Evolutionary conservation across 2,888 invertebrate species (phyloP), one percentile per base, ranked within the genome.

Genomic region (Hartigia nigra): DNA sequence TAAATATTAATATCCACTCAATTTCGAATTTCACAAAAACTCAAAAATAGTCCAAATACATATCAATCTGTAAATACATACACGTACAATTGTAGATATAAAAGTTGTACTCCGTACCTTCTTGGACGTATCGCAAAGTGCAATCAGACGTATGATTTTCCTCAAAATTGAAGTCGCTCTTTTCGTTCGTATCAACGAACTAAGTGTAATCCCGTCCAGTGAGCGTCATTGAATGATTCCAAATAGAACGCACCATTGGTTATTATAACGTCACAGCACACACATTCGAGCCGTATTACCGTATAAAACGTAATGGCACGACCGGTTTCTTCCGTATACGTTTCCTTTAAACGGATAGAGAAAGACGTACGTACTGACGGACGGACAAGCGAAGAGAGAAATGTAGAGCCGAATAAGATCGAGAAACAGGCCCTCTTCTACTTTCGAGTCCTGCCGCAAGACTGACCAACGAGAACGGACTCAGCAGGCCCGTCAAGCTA

Each of bases 391-490:
- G 72, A 32, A 31, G 32, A 12, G 31, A 72, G 72, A 72, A 55
- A 23, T 23, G 55, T 23, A 55, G 31, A 72, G 32, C 72, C 72
- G 31, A 34, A 32, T 31, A 34, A 72, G 72, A 72, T 31, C 78
- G 81, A 77, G 74, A 78, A 76, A 78, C 81, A 23, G 82, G 81
- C 87, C 84, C 84, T 85, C 86, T 84, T 83, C 85, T 84, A 87
- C 88, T 88, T 88, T 87, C 89, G 90, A 89, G 90, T 90, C 89
- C 89, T 90, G 87, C 86, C 88, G 88, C 89, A 87, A 90, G 90
- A 90, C 90, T 91, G 89, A 90, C 83, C 84, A 82, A 84, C 83
- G 84, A 84, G 83, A 84, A 84, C 83, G 80, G 81, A 85, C 82
- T 84, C 81, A 82, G 80, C 79, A 84, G 77, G 9, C 9, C 32